Percentiles rank a stretch among this genome's conserved stretches.
phyloP scores from a whole-genome alignment of 2,888 invertebrate genomes.

The Lissocephala sabroskyi region DNA sequence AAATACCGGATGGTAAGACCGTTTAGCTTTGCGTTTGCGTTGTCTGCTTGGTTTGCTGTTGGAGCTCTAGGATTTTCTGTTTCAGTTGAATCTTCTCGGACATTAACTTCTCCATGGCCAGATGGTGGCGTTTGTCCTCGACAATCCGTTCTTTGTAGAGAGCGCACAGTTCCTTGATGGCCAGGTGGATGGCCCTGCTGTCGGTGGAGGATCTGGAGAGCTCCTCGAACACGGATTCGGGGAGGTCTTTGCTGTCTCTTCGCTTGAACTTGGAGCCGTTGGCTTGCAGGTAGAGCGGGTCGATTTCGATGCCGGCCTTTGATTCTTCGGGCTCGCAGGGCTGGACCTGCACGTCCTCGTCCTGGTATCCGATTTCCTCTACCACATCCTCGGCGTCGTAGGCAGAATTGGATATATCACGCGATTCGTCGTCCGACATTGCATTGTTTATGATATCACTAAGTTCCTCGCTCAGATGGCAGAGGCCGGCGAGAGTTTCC shows the following conservation, averaged over 20 bases:
- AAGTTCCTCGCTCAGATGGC: constrained; percentile 41
- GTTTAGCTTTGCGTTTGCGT: neutral
- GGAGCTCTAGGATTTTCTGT: constrained; percentile 41
- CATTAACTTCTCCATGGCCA: constrained; percentile 41
- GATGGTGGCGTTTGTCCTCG: constrained; percentile 44
- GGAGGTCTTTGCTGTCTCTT: too few relatives aligned
- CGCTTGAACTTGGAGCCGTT: too few relatives aligned
- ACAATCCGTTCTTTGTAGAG: constrained; percentile 41
- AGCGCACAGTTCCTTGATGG: constrained; percentile 32
- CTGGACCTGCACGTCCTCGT: constrained; percentile 28
- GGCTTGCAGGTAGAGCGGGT: constrained; percentile 24
- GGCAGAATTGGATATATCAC: constrained; percentile 32
- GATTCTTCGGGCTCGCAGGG: constrained; percentile 38
- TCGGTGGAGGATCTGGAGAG: too few relatives aligned
- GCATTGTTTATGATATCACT: constrained; percentile 40
- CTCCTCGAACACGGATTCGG: too few relatives aligned
- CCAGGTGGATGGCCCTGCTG: too few relatives aligned
- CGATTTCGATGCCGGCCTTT: constrained; percentile 30
- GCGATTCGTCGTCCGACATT: constrained; percentile 36
- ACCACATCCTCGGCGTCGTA: constrained; percentile 46
- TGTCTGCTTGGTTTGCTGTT: constrained; percentile 16
- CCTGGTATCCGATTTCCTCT: constrained; percentile 36
- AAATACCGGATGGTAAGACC: too few relatives aligned
- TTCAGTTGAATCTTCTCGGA: constrained; percentile 43
- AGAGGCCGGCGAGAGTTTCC: constrained; percentile 44